phyloP scores from a whole-genome alignment of 2,888 invertebrate species.

The Aphrophora alni region DNA sequence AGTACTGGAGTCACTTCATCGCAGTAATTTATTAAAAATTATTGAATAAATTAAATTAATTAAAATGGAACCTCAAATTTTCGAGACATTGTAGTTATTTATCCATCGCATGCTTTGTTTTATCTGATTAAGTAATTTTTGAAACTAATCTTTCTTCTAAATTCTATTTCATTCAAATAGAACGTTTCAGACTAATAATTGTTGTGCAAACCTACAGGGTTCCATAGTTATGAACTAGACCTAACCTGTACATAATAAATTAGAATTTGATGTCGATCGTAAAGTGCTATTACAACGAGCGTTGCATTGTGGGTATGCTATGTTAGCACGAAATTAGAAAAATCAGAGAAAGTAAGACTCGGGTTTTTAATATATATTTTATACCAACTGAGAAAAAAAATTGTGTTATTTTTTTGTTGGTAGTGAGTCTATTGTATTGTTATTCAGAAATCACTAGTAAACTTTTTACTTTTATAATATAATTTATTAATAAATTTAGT shows the following conservation, averaged over 20 bases:
- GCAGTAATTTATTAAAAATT: too few species aligned
- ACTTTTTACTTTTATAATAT: background rate
- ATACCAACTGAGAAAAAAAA: background rate
- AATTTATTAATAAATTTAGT: background rate
- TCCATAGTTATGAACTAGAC: background rate
- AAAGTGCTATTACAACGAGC: conserved; percentile 2
- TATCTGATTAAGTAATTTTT: too few species aligned
- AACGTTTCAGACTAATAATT: too few species aligned
- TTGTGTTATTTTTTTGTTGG: background rate
- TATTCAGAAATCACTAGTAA: background rate
- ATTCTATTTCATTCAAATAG: too few species aligned
- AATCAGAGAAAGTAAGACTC: background rate
- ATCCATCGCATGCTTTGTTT: too few species aligned
- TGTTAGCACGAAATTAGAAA: background rate
- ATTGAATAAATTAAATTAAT: too few species aligned
- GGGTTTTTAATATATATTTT: background rate
- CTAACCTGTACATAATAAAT: background rate
- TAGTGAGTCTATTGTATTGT: background rate
- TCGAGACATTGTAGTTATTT: too few species aligned
- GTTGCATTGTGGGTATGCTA: conserved; percentile 9
- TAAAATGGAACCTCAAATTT: too few species aligned
- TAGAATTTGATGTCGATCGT: background rate
- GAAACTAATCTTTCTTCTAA: too few species aligned
- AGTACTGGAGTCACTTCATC: too few species aligned
- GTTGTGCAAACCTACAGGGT: too few species aligned